These are phyloP conservation scores for Naja naja DNA, from an alignment of 2,113 vertebrate genomes.

Conservation along the genomic window DNA sequence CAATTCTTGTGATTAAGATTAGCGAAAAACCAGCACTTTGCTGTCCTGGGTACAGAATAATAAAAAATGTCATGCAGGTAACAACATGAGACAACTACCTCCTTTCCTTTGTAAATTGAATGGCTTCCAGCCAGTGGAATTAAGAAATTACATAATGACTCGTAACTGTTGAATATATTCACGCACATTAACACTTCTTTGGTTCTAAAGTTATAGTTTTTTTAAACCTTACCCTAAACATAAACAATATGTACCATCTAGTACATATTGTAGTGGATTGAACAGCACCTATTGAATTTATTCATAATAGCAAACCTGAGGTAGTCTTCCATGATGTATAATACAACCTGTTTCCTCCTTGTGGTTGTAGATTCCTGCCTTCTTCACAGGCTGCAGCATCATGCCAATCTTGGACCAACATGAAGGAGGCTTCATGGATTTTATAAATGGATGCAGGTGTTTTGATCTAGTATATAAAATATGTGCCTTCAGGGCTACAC, in stretches of 20 bases:
- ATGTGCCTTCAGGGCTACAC: background rate
- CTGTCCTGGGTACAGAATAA: background rate
- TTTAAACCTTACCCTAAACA: background rate
- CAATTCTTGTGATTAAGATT: background rate
- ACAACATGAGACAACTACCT: background rate
- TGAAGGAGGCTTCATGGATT: too few species aligned
- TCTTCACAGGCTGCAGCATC: background rate
- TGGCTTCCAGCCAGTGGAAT: background rate
- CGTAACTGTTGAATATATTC: background rate
- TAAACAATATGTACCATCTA: background rate
- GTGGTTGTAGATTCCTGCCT: background rate
- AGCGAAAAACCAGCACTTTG: background rate
- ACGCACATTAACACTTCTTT: background rate
- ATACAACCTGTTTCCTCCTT: background rate
- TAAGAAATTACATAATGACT: background rate
- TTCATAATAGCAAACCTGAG: background rate
- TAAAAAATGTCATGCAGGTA: background rate
- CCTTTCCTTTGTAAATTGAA: background rate
- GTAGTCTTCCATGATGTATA: background rate
- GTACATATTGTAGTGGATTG: background rate
- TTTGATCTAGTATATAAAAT: background rate
- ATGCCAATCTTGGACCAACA: background rate
- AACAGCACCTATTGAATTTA: background rate
- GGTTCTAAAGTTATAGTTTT: background rate
- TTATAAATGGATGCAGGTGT: background rate